Base-by-base conservation (phyloP, 2,888 invertebrate genomes). In the Agrenia bidenticulata region DNA sequence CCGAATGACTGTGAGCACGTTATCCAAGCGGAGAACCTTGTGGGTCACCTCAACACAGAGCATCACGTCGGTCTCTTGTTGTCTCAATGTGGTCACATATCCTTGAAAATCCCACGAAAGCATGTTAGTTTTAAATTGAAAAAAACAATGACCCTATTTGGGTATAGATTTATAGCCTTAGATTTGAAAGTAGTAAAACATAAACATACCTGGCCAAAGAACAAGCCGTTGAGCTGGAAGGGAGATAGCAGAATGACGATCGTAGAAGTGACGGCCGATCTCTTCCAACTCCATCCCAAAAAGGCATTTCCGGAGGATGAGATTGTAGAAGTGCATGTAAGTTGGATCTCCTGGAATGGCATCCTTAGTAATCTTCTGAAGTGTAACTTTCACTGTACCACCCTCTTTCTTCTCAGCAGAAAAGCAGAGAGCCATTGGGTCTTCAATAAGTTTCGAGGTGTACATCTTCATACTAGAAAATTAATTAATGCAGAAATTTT, bases 231-330 rank as follows among this genome's bases (percentile, higher is more conserved):
- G 63, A 1, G 41, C 13, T 9, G 50, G 39, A 19, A 58, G 1
- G 11, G 24, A 17, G 41, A 58, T 58, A 13, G 27, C 59, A 23
- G 66, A 57, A 26, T 63, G 21, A 0, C 67, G 58, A 23, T 77
- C 70, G 27, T 74, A 77, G 60, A 67, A 75, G 32, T 76, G 64
- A 1, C 77, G 67, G 9, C 74, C 73, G 7, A 74, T 23, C 51
- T 75, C 68, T 32, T 73, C 73, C 64, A 74, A 57, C 0, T 61
- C 69, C 53, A 77, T 63, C 2, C 70, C 37, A 1, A 82, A 82
- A 67, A 89, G 82, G 73, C 87, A 87, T 77, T 86, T 88, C 1
- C 90, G 82, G 73, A 92, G 84, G 0, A 92, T 85, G 2, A 92
- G 85, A 76, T 92, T 92, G 66, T 90, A 88, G 0, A 92, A 83